A percentile compares a stretch with the other conserved stretches of the same genome.
Evolutionary conservation across 2,113 vertebrate species (phyloP).

Genomic region (Catharus minimus): DNA sequence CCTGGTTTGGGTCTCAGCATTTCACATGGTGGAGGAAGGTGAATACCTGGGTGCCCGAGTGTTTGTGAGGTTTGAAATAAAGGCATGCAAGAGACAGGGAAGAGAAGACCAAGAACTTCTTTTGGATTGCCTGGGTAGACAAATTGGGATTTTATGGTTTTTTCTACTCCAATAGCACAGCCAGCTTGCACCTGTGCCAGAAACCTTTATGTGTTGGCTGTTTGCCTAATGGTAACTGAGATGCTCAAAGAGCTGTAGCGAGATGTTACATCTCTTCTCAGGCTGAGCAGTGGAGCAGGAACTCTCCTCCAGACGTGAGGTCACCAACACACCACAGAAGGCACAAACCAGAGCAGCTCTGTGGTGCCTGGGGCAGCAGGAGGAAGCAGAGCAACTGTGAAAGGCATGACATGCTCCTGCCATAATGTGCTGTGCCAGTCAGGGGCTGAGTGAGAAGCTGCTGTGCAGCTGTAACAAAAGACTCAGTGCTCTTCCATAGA

Average conservation of each 20-base stretch:
- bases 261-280: neutral
- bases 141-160: neutral
- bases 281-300: neutral
- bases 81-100: neutral
- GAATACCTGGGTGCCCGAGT: neutral
- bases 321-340: neutral
- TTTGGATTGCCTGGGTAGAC: neutral
- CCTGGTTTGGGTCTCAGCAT: neutral
- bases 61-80: neutral
- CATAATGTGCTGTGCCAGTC: neutral
- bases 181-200: neutral
- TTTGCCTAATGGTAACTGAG: neutral
- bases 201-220: accelerated
- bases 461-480: neutral
- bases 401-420: neutral
- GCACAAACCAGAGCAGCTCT: neutral
- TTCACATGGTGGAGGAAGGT: neutral
- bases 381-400: neutral
- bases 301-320: neutral
- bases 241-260: accelerated
- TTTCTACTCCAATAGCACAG: neutral
- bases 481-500: accelerated
- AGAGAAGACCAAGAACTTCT: neutral
- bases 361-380: neutral
- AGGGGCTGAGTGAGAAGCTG: neutral